Percentiles rank a stretch among this genome's conserved stretches.
Evolutionary conservation across 2,888 invertebrate genomes (phyloP).

Genomic region (Salticus scenicus): DNA sequence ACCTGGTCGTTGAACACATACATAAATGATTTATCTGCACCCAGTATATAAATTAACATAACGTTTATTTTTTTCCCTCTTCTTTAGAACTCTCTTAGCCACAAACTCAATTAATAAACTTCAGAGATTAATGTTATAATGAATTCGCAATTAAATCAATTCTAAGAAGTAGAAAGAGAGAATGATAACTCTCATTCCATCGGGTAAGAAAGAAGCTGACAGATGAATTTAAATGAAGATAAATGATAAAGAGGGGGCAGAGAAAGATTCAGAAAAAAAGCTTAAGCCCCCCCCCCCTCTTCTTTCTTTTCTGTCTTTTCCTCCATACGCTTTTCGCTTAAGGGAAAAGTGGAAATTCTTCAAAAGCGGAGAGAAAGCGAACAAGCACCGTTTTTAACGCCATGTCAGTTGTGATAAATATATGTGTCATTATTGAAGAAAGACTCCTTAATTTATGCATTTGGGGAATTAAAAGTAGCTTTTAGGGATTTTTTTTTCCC

Average conservation of each 20-base stretch:
- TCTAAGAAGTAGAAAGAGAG: not conserved
- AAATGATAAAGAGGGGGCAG: not conserved
- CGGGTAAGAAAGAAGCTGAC: not conserved
- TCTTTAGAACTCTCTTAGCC: not conserved
- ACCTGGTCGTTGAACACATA: too few species aligned
- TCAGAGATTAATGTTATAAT: not conserved
- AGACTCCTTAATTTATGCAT: conserved; percentile 3
- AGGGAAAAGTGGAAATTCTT: too few species aligned
- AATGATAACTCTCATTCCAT: not conserved
- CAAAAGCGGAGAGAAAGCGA: too few species aligned
- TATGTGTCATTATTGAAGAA: not conserved
- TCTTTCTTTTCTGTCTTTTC: too few species aligned
- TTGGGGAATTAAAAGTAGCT: conserved; percentile 1
- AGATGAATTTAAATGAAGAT: conserved; percentile 17
- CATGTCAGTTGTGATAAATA: conserved; percentile 4
- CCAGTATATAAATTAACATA: too few species aligned
- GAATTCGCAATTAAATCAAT: conserved; percentile 15
- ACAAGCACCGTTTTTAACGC: conserved; percentile 4
- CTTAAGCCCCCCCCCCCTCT: not conserved
- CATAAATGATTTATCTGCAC: too few species aligned
- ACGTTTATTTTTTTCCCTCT: too few species aligned
- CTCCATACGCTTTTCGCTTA: too few species aligned
- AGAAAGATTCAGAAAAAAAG: not conserved
- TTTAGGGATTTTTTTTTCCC: not conserved
- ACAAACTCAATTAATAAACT: conserved; percentile 10